These are phyloP conservation scores for Chrysodeixis includens DNA, from an alignment of 2,888 invertebrate species.

Conservation along the genomic window DNA sequence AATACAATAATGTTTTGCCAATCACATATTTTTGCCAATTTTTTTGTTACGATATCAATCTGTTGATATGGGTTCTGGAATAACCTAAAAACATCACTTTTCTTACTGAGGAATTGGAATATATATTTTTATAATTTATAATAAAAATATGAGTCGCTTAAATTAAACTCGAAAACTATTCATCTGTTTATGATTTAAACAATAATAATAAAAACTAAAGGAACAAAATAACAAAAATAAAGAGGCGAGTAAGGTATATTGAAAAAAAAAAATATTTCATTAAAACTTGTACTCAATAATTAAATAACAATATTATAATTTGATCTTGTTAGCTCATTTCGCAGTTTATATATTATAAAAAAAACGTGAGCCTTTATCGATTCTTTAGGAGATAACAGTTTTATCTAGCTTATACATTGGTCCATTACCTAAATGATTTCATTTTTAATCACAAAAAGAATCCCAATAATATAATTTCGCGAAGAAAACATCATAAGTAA, in stretches of 20 bases:
- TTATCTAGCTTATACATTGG: slow-evolving; percentile 80
- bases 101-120: slow-evolving; percentile 83
- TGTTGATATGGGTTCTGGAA: slow-evolving; percentile 64
- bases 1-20: slow-evolving; percentile 81
- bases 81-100: slow-evolving; percentile 73
- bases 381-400: slow-evolving; percentile 76
- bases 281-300: slow-evolving; percentile 89
- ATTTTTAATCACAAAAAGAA: slow-evolving; percentile 67
- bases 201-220: slow-evolving; percentile 88
- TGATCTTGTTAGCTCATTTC: slow-evolving; percentile 85
- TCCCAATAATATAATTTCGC: slow-evolving; percentile 62
- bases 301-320: slow-evolving; percentile 89
- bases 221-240: slow-evolving; percentile 88
- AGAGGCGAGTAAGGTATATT: slow-evolving; percentile 86
- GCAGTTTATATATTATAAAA: slow-evolving; percentile 74
- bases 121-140: slow-evolving; percentile 75
- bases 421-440: slow-evolving; percentile 78
- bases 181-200: slow-evolving; percentile 83
- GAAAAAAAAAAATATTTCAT: slow-evolving; percentile 85
- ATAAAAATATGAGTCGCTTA: slow-evolving; percentile 78
- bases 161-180: slow-evolving; percentile 74
- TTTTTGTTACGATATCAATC: slow-evolving; percentile 58
- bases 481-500: slow-evolving; percentile 72
- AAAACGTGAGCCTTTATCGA: slow-evolving; percentile 79
- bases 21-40: slow-evolving; percentile 80